These are phyloP conservation scores for Branchellion lobata DNA, from an alignment of 2,888 invertebrate species.

Conservation along the genomic window DNA sequence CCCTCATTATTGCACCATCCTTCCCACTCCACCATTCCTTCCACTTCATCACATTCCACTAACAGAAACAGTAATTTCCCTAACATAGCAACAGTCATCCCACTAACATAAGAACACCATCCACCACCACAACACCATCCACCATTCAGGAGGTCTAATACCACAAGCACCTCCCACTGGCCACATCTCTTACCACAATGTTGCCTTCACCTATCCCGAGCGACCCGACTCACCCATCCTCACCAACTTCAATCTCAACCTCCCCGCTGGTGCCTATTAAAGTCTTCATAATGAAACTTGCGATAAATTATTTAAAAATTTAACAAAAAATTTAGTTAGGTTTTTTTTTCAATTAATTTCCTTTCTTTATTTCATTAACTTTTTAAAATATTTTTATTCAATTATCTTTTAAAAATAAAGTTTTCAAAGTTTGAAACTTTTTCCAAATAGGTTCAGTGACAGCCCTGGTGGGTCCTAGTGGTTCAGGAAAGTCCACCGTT, in stretches of 20 bases:
- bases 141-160: constrained; percentile 66
- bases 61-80: too few relatives aligned
- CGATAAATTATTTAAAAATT: too few relatives aligned
- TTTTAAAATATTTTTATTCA: too few relatives aligned
- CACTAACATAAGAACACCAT: too few relatives aligned
- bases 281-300: background rate
- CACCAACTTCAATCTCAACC: constrained; percentile 69
- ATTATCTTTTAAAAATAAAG: too few relatives aligned
- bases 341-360: background rate
- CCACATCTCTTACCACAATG: constrained; percentile 73
- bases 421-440: too few relatives aligned
- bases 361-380: background rate
- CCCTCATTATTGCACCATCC: too few relatives aligned
- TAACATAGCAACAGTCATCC: too few relatives aligned
- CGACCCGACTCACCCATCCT: constrained; percentile 69
- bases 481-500: constrained; percentile 91
- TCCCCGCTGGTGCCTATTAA: constrained; percentile 63
- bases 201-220: constrained; percentile 75
- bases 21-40: too few relatives aligned
- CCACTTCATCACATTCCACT: too few relatives aligned
- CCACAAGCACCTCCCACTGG: constrained; percentile 67
- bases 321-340: too few relatives aligned
- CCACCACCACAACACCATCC: too few relatives aligned
- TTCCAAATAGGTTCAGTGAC: constrained; percentile 71
- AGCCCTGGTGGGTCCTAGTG: constrained; percentile 86